Base-by-base conservation (phyloP, 2,888 invertebrate genomes). In the Andricus quercusramuli region DNA sequence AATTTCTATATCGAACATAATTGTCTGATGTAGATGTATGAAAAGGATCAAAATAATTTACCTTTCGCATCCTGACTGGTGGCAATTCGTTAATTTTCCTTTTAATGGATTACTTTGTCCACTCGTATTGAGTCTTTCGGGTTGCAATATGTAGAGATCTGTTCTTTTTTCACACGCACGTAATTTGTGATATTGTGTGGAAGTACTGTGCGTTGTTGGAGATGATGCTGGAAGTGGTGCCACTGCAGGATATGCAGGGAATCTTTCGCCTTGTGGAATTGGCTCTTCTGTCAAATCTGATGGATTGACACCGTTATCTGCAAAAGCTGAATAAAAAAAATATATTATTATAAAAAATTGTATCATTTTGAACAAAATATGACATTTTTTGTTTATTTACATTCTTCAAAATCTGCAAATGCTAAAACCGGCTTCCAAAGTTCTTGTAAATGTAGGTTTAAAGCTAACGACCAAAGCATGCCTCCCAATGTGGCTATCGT, bases 81-180 rank as follows among this genome's bases (percentile, higher is more conserved):
- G 97, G 91, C 97, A 98, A 92, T 97, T 98, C 62, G 97, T 97
- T 67, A 97, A 94, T 93, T 97, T 97, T 79, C 97, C 98, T 93
- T 97, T 98, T 3, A 97, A 94, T 44, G 97, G 97, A 93, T 97
- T 97, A 85, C 96, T 97, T 88, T 96, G 94, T 8, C 96, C 96
- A 86, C 95, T 96, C 77, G 95, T 96, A 89, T 96, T 97, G 64
- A 97, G 94, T 85, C 97, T 94, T 41, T 97, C 96, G 0, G 97
- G 97, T 92, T 97, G 97, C 62, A 97, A 93, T 81, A 96, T 96
- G 93, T 97, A 98, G 51, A 98, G 95, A 91, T 98, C 97, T 0
- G 97, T 97, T 91, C 96, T 96, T 86, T 97, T 96, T 92, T 98
- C 98, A 91, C 98, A 98, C 0, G 97, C 96, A 51, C 97, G 94